A percentile compares a stretch with the other conserved stretches of the same genome.
Conservation (phyloP, 2,113 vertebrate genomes). For the Otis tarda region DNA sequence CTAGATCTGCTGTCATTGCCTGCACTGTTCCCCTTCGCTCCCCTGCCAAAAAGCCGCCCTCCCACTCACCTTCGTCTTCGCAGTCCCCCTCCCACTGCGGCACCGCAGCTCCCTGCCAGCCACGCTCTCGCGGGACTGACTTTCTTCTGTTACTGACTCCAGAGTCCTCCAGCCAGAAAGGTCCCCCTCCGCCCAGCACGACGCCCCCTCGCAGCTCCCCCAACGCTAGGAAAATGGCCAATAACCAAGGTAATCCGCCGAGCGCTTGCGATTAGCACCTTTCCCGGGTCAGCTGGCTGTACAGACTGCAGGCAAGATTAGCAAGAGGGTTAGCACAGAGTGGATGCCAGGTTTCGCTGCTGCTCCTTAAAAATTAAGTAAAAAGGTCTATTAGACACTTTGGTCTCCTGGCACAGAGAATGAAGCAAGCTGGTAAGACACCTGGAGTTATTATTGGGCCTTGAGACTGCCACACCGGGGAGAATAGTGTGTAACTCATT, state of each 20-base stretch:
- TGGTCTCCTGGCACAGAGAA: not conserved
- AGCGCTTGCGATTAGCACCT: not conserved
- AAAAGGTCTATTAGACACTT: not conserved
- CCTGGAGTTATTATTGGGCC: slow-evolving; percentile 41
- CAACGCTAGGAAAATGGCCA: slow-evolving; percentile 70
- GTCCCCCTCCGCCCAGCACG: slow-evolving; percentile 43
- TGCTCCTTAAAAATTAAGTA: not conserved
- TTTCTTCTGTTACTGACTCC: slow-evolving; percentile 69
- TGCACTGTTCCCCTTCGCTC: not conserved
- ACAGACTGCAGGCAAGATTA: not conserved
- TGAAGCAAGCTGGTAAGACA: slow-evolving; percentile 45
- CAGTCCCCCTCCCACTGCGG: slow-evolving; percentile 42
- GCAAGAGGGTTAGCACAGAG: slow-evolving; percentile 1
- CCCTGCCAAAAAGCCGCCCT: slow-evolving; percentile 22
- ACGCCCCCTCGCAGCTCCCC: slow-evolving; percentile 72
- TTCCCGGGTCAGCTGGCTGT: not conserved
- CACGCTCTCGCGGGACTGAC: slow-evolving; percentile 44
- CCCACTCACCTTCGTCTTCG: slow-evolving; percentile 12
- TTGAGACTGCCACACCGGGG: not conserved
- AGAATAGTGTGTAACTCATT: not conserved
- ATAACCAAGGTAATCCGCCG: slow-evolving; percentile 65
- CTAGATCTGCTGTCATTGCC: not conserved
- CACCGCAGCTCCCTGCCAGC: not conserved
- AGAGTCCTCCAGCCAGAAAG: slow-evolving; percentile 72
- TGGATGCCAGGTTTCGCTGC: not conserved